Evolutionary conservation across 2,888 invertebrate species (phyloP).

Genomic region (Napeogenes sylphis): DNA sequence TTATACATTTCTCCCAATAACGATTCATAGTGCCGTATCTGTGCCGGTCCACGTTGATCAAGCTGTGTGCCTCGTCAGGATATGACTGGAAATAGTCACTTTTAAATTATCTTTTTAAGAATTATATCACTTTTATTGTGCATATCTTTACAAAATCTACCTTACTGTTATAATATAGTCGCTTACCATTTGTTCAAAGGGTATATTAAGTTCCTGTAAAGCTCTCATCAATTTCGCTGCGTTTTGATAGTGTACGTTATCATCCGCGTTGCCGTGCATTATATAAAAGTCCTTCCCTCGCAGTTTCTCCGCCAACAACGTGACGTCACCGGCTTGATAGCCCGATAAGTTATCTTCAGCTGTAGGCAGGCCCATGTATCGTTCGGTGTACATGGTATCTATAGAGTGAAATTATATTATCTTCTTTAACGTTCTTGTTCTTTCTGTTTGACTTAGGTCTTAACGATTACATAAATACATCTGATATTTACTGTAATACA

Average conservation of each 20-base stretch:
- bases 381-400: slow-evolving; percentile 97
- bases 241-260: slow-evolving; percentile 93
- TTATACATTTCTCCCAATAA: slow-evolving; percentile 81
- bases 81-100: slow-evolving; percentile 79
- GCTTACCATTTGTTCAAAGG: slow-evolving; percentile 88
- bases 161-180: no score
- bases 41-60: slow-evolving; percentile 83
- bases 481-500: slow-evolving; percentile 86
- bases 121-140: no score
- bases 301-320: slow-evolving; percentile 81
- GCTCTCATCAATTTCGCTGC: slow-evolving; percentile 87
- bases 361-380: slow-evolving; percentile 93
- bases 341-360: slow-evolving; percentile 83
- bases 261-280: slow-evolving; percentile 94
- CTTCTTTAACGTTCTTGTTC: no score
- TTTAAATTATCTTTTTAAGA: slow-evolving; percentile 7
- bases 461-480: not conserved
- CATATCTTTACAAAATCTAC: no score
- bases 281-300: slow-evolving; percentile 85
- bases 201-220: slow-evolving; percentile 84
- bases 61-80: slow-evolving; percentile 89
- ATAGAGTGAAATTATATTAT: slow-evolving; percentile 9
- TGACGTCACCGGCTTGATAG: slow-evolving; percentile 86
- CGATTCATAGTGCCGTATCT: slow-evolving; percentile 89
- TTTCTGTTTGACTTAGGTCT: no score